Conservation (phyloP, 2,113 vertebrate species). For the human (Homo sapiens) region GRCh38 chr3:171745001-171745500, state of each 20-base stretch:
- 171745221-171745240: background rate
- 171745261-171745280: background rate
- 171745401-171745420: background rate
- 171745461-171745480: background rate
- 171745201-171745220: background rate
- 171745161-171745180: conserved; percentile 28
- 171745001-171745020: conserved; percentile 45
- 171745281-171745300: background rate
- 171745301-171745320: background rate
- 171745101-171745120: background rate
- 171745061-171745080: background rate
- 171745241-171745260: background rate
- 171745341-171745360: background rate
- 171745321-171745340: background rate
- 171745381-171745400: rapidly evolving
- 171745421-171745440: background rate
- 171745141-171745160: background rate
- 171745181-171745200: background rate
- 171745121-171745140: background rate
- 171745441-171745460: background rate
- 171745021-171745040: conserved; percentile 50
- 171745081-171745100: background rate
- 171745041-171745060: background rate
- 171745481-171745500: too few species aligned
- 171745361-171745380: background rate